Base-by-base conservation (phyloP, 2,888 invertebrate species). In the Choristoneura rosaceana region DNA sequence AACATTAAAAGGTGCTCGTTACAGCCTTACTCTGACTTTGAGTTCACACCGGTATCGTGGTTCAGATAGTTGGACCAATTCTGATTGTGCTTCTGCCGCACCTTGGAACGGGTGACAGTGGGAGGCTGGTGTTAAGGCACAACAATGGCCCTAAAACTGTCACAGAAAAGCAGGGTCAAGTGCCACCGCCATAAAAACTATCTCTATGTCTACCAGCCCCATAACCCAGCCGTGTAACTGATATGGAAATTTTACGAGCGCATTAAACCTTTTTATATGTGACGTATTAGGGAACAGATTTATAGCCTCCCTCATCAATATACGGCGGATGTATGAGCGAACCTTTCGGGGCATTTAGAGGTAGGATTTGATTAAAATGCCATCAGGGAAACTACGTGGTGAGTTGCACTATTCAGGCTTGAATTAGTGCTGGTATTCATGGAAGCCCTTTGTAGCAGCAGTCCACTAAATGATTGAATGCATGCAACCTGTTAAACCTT, bases 161-260 rank as follows among this genome's bases (percentile, higher is more conserved):
- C 41, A 41, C 45, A 25, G 12, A 12, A 10, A 5, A 45, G 10
- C 25, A 25, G 12, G 58, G 34, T 45, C 58, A 58, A 70, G 58
- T 66, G 52, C 52, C 41, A 33, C 14, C 1, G 17, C 62, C 65
- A 55, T 65, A 25, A 65, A 71, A 62, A 67, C 71, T 66, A 71
- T 71, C 71, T 47, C 41, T 33, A 50, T 67, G 71, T 62, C 59
- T 47, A 17, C 47, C 4, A 3, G 14, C 25, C 25, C 71, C 52
- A 45, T 66, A 66, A 66, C 71, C 43, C 52, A 25, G 25, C 64
- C 43, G 17, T 70, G 47, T 59, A 55, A 61, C 65, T 66, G 78
- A 78, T 80, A 81, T 80, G 80, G 81, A 77, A 74, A 78, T 80
- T 82, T 81, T 82, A 81, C 73, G 80, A 78, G 71, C 77, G 70